phyloP scores from a whole-genome alignment of 2,888 invertebrate genomes.

The Calliscelio sp. region DNA sequence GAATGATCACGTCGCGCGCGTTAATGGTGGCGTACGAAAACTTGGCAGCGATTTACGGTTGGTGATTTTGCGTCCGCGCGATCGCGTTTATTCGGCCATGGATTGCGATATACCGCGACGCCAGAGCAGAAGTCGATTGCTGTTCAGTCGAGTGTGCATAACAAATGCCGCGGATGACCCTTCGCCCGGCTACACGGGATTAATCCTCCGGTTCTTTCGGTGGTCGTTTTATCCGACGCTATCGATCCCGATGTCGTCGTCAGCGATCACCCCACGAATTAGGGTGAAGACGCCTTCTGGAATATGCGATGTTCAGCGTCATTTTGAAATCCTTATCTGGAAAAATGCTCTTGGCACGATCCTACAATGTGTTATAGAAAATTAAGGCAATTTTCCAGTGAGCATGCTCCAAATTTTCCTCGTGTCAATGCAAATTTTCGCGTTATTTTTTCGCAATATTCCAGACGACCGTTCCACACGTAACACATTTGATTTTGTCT shows the following conservation, averaged over 20 bases:
- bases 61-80: too few relatives aligned
- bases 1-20: too few relatives aligned
- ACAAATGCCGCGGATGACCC: conserved; percentile 68
- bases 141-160: conserved; percentile 66
- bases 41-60: too few relatives aligned
- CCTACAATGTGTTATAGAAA: conserved; percentile 48
- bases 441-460: conserved; percentile 8
- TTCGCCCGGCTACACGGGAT: conserved; percentile 42
- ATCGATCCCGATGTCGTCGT: conserved; percentile 56
- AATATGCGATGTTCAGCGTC: conserved; percentile 56
- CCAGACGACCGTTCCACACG: not conserved
- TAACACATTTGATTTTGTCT: not conserved
- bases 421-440: conserved; percentile 37
- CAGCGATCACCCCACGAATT: conserved; percentile 34
- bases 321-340: conserved; percentile 55
- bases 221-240: conserved; percentile 38
- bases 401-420: conserved; percentile 39
- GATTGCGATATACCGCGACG: too few relatives aligned
- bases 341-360: conserved; percentile 54
- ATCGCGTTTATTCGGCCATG: too few relatives aligned
- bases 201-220: conserved; percentile 64
- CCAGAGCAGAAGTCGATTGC: conserved; percentile 51
- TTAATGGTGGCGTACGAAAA: too few relatives aligned
- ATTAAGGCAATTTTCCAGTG: conserved; percentile 53
- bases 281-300: conserved; percentile 47